Conservation (phyloP, 37 sponge, comb jelly and placozoan genomes). For the Eunapius fragilis region DNA sequence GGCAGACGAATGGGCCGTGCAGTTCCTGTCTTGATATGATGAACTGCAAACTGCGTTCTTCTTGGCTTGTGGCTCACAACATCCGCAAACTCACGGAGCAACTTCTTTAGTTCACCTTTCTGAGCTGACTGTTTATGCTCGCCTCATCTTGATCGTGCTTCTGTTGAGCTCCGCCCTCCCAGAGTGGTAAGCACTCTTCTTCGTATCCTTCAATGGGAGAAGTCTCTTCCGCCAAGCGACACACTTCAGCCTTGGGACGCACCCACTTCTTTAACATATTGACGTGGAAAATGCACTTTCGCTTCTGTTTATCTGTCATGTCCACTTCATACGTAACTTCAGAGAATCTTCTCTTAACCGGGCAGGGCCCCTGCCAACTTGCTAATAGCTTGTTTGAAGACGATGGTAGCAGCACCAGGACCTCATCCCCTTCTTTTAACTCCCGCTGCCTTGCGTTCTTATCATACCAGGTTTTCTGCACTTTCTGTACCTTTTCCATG, state of each 20-base stretch:
- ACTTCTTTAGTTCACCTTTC: not conserved
- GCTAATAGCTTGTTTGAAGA: not conserved
- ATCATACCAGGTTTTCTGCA: conserved; percentile 8
- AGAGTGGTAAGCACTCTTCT: not conserved
- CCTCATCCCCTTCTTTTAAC: not conserved
- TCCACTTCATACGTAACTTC: conserved; percentile 17
- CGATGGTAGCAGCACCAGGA: conserved; percentile 1
- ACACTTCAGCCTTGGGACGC: not conserved
- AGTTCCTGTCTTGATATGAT: conserved; percentile 11
- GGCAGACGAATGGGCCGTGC: conserved; percentile 13
- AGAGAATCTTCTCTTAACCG: not conserved
- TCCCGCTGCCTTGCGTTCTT: not conserved
- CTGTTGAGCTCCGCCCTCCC: not conserved
- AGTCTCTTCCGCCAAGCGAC: not conserved
- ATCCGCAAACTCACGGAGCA: conserved; percentile 4
- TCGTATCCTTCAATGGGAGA: not conserved
- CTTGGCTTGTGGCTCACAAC: conserved; percentile 3
- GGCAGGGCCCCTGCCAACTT: conserved; percentile 9
- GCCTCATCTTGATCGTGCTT: no score
- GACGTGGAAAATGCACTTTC: conserved; percentile 33
- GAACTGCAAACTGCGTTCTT: not conserved
- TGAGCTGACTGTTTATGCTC: not conserved
- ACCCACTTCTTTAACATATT: conserved; percentile 35
- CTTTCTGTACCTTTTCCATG: not conserved
- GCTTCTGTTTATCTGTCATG: conserved; percentile 21